Evolutionary conservation across 2,797 vertebrate species (phyloP).

Genomic region (Selene dorsalis): DNA sequence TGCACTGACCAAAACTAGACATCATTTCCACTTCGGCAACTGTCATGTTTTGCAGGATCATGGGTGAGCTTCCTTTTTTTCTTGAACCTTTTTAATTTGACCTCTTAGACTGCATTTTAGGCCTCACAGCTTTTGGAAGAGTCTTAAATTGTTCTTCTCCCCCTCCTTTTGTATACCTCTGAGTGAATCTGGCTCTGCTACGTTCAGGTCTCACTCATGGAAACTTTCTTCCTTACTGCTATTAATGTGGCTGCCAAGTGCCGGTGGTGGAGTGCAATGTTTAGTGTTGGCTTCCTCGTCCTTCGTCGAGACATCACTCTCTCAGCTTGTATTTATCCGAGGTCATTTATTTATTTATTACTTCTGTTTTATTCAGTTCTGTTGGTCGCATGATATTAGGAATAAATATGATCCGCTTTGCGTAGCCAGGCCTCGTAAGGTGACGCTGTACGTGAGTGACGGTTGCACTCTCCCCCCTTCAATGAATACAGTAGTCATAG

Average conservation of each 20-base stretch:
- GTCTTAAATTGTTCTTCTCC: background rate
- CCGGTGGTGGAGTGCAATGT: slow-evolving; percentile 34
- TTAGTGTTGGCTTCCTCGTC: slow-evolving; percentile 48
- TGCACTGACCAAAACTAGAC: background rate
- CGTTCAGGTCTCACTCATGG: slow-evolving; percentile 31
- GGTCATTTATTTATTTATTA: slow-evolving; percentile 13
- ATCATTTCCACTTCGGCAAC: slow-evolving; percentile 6
- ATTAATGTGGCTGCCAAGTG: slow-evolving; percentile 17
- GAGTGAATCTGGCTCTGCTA: slow-evolving; percentile 59
- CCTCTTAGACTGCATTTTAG: background rate
- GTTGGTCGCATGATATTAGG: slow-evolving; percentile 19
- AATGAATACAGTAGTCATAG: slow-evolving; percentile 14
- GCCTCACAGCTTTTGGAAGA: background rate
- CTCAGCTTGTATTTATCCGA: background rate
- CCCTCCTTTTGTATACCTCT: background rate
- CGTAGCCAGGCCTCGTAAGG: slow-evolving; percentile 5
- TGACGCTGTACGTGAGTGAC: slow-evolving; percentile 12
- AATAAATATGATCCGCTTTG: slow-evolving; percentile 20
- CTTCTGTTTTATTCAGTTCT: slow-evolving; percentile 17
- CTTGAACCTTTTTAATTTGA: slow-evolving; percentile 2
- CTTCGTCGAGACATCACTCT: slow-evolving; percentile 27
- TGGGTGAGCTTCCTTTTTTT: background rate
- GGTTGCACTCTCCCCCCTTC: background rate
- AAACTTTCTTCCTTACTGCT: background rate
- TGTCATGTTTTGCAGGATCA: background rate